Conservation (phyloP, 2,888 invertebrate species). For the Coronaproctus castanopsis region DNA sequence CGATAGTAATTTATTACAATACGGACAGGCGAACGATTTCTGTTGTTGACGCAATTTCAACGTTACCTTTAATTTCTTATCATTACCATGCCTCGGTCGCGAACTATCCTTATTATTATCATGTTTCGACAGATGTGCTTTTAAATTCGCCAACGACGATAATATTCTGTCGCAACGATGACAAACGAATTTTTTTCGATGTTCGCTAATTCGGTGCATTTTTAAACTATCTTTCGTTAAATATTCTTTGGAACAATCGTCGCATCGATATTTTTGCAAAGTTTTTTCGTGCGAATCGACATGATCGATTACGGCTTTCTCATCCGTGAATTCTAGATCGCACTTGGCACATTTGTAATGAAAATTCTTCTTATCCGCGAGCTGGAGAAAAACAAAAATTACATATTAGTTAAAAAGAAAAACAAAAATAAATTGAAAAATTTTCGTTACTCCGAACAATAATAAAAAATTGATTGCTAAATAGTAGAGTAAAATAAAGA, state of each 20-base stretch:
- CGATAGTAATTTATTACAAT: not conserved
- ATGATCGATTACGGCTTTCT: not conserved
- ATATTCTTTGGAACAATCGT: not conserved
- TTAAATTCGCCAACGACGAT: not conserved
- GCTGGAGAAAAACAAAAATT: no score
- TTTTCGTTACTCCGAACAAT: no score
- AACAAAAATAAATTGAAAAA: no score
- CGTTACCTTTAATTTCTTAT: no score
- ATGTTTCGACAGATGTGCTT: not conserved
- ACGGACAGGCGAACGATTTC: not conserved
- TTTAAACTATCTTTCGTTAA: not conserved
- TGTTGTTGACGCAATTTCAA: no score
- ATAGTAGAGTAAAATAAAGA: no score
- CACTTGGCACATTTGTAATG: not conserved
- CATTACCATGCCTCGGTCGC: no score
- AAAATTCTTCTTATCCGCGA: no score
- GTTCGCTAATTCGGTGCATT: not conserved
- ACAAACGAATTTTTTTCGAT: no score
- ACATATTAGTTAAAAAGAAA: no score
- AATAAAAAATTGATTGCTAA: no score
- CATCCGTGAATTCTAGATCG: not conserved
- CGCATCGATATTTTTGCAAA: not conserved
- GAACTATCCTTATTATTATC: no score
- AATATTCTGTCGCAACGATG: not conserved
- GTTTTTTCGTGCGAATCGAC: not conserved